Percentiles rank a stretch among this genome's conserved stretches.
These are phyloP conservation scores for Hirtodrosophila duncani DNA, from an alignment of 2,888 invertebrate species.

Conservation along the genomic window DNA sequence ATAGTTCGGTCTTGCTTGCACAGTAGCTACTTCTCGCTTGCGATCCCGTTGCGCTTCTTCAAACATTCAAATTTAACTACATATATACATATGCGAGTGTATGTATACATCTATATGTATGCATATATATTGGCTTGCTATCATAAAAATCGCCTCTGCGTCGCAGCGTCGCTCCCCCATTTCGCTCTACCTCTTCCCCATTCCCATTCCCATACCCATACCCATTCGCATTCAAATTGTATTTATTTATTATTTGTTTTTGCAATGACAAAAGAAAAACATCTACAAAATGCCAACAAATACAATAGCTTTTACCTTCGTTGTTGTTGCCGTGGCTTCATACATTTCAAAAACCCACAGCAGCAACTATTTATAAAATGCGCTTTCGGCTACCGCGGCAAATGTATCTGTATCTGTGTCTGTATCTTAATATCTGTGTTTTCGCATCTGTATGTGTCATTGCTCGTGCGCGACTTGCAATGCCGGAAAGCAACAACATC, in stretches of 20 bases:
- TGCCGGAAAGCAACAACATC: slow-evolving; percentile 58
- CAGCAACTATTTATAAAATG: slow-evolving; percentile 70
- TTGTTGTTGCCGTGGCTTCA: slow-evolving; percentile 20
- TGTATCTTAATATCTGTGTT: too few species aligned
- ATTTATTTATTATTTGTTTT: slow-evolving; percentile 44
- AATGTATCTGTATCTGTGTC: slow-evolving; percentile 14
- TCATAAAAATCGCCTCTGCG: slow-evolving; percentile 2
- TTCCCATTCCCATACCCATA: slow-evolving; percentile 4
- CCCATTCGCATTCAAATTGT: slow-evolving; percentile 10
- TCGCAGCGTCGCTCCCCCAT: neutral
- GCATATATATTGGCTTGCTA: too few species aligned
- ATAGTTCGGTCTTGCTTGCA: slow-evolving; percentile 12
- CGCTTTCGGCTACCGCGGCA: slow-evolving; percentile 53
- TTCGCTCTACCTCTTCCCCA: neutral
- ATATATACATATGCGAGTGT: too few species aligned
- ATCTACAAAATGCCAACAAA: slow-evolving; percentile 43
- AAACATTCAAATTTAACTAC: slow-evolving; percentile 3
- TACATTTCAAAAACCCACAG: slow-evolving; percentile 40
- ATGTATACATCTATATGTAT: too few species aligned
- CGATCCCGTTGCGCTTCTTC: slow-evolving; percentile 8
- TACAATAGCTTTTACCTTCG: slow-evolving; percentile 50
- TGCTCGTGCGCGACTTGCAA: slow-evolving; percentile 47
- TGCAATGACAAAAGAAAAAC: slow-evolving; percentile 50
- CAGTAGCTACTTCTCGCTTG: slow-evolving; percentile 10
- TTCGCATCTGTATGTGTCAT: slow-evolving; percentile 16